phyloP scores from a whole-genome alignment of 2,888 invertebrate genomes.

The Drosophila meridionalis region DNA sequence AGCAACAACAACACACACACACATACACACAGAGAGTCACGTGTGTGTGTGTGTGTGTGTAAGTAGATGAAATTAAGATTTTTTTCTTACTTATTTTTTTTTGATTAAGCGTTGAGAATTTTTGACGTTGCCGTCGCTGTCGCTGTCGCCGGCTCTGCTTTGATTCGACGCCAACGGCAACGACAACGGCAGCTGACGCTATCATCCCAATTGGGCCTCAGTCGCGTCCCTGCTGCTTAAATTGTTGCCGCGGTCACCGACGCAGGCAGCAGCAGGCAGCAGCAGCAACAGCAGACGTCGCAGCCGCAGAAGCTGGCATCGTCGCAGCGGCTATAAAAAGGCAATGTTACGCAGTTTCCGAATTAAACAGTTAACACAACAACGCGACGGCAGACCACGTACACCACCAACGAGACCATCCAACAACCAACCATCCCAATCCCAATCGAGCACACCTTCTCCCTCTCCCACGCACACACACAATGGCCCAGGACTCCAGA shows the following conservation, averaged over 20 bases:
- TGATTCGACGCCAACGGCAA: conserved; percentile 12
- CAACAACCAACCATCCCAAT: not conserved
- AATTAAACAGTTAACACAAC: conserved; percentile 76
- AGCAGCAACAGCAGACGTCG: conserved; percentile 25
- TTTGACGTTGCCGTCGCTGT: conserved; percentile 62
- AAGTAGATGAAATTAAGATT: conserved; percentile 76
- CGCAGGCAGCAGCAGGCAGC: conserved; percentile 22
- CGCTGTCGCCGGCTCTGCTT: conserved; percentile 21
- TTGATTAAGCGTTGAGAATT: conserved; percentile 75
- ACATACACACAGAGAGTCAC: not conserved
- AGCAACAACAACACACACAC: conserved; percentile 23
- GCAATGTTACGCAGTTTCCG: conserved; percentile 73
- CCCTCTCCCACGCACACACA: conserved; percentile 2
- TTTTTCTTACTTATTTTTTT: conserved; percentile 41
- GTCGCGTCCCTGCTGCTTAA: conserved; percentile 35
- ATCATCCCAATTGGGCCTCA: conserved; percentile 51
- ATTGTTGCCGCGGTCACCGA: conserved; percentile 44
- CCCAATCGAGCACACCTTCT: not conserved
- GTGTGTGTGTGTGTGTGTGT: conserved; percentile 41
- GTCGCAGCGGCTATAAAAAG: conserved; percentile 71
- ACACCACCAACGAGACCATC: conserved; percentile 10
- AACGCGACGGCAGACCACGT: conserved; percentile 61
- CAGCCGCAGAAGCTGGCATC: conserved; percentile 36
- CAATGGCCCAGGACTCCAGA: conserved; percentile 28
- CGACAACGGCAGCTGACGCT: conserved; percentile 34